phyloP scores from a whole-genome alignment of 2,113 vertebrate genomes.

The Halichoeres trimaculatus region DNA sequence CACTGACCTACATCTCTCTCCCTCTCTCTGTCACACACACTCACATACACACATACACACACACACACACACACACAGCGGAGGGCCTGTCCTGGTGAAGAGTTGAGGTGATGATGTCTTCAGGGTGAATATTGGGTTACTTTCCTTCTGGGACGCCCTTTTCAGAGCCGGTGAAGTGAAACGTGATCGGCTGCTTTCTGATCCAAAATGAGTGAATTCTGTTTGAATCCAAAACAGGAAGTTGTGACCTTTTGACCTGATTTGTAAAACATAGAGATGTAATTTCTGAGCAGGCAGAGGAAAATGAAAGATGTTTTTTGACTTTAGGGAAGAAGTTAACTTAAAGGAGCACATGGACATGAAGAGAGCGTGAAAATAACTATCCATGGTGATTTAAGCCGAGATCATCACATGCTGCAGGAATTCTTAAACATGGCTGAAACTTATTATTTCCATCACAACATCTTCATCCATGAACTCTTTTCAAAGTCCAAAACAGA shows the following conservation, averaged over 20 bases:
- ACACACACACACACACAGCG: constrained; percentile 2
- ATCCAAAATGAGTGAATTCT: neutral
- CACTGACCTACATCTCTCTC: constrained; percentile 17
- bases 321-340: no score
- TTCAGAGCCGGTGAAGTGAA: constrained; percentile 3
- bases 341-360: no score
- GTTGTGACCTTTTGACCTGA: neutral
- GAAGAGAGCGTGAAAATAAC: no score
- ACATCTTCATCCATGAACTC: no score
- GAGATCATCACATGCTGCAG: no score
- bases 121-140: constrained; percentile 25
- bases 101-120: constrained; percentile 3
- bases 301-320: no score
- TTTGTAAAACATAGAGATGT: no score
- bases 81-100: neutral
- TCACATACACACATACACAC: constrained; percentile 13
- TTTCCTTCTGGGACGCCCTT: neutral
- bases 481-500: no score
- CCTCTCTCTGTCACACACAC: neutral
- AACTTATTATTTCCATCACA: no score
- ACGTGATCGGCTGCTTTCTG: neutral
- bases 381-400: no score
- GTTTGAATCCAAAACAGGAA: constrained; percentile 2
- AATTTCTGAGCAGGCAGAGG: no score
- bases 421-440: no score